phyloP scores from a whole-genome alignment of 2,797 vertebrate genomes.

The Fistularia tabacaria region DNA sequence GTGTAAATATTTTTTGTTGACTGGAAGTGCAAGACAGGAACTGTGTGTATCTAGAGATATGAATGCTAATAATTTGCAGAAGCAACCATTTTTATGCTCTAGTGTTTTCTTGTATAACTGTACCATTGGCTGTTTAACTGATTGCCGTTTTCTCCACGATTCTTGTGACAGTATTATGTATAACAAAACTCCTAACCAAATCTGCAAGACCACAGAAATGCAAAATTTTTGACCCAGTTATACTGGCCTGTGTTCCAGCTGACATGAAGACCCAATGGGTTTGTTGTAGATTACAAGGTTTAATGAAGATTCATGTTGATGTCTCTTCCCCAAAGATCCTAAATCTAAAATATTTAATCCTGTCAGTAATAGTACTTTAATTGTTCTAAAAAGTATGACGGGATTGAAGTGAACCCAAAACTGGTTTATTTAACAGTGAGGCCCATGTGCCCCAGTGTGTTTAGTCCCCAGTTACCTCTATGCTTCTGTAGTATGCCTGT shows the following conservation, averaged over 20 bases:
- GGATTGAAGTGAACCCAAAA: neutral
- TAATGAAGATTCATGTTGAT: no score
- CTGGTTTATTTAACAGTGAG: neutral
- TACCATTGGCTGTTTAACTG: no score
- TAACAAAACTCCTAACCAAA: slow-evolving; percentile 26
- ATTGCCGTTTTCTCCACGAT: no score
- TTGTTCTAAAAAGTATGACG: neutral
- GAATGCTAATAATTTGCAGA: no score
- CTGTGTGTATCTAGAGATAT: no score
- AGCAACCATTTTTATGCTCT: no score
- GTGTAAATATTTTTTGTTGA: no score
- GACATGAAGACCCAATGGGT: slow-evolving; percentile 4
- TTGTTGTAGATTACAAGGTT: neutral
- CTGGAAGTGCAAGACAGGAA: no score
- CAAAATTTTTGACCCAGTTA: slow-evolving; percentile 57
- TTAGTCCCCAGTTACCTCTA: no score
- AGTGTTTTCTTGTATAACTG: no score
- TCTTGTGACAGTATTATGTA: neutral
- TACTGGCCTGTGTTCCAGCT: slow-evolving; percentile 28
- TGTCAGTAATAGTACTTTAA: no score
- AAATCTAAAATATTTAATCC: neutral
- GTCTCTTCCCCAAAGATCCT: neutral
- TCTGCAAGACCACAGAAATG: slow-evolving; percentile 7
- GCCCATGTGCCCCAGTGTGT: neutral
- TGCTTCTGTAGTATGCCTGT: no score